These are phyloP conservation scores for Scolanthus callimorphus DNA, from an alignment of 92 coral and sea anemone species.

Conservation along the genomic window DNA sequence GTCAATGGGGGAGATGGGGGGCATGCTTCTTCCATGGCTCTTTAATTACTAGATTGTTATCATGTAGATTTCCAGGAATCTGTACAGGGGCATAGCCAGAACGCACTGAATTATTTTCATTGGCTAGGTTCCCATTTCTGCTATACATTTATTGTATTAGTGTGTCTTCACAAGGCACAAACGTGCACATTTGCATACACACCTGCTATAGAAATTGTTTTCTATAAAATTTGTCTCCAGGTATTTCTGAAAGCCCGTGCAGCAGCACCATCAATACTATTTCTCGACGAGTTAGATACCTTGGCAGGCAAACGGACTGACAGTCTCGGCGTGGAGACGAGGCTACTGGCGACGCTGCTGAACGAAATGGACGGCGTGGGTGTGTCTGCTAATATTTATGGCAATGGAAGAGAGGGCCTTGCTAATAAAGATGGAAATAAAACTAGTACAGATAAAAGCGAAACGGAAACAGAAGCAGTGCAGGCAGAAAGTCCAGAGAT, in stretches of 20 bases:
- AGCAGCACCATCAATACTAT: constrained; percentile 83
- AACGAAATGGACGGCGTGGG: constrained; percentile 99
- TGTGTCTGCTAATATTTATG: constrained; percentile 81
- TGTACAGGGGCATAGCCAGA: too few species aligned
- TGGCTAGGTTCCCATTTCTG: too few species aligned
- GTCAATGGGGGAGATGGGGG: too few species aligned
- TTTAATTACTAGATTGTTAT: too few species aligned
- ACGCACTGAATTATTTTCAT: too few species aligned
- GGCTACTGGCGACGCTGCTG: constrained; percentile 84
- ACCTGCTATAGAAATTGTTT: too few species aligned
- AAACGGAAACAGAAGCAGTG: background rate
- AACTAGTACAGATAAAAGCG: background rate
- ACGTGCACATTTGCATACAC: too few species aligned
- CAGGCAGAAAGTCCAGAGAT: background rate
- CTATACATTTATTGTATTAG: too few species aligned
- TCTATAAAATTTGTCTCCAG: constrained; percentile 42
- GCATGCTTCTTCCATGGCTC: too few species aligned
- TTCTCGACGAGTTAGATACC: constrained; percentile 92
- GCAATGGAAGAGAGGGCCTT: background rate
- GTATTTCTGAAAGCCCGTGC: constrained; percentile 93
- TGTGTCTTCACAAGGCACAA: too few species aligned
- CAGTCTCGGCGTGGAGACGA: constrained; percentile 50
- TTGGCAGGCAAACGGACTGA: constrained; percentile 79
- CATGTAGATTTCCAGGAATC: too few species aligned
- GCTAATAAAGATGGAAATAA: background rate